These are phyloP conservation scores for Heloderma charlesbogerti DNA, from an alignment of 2,113 vertebrate species.

Conservation along the genomic window DNA sequence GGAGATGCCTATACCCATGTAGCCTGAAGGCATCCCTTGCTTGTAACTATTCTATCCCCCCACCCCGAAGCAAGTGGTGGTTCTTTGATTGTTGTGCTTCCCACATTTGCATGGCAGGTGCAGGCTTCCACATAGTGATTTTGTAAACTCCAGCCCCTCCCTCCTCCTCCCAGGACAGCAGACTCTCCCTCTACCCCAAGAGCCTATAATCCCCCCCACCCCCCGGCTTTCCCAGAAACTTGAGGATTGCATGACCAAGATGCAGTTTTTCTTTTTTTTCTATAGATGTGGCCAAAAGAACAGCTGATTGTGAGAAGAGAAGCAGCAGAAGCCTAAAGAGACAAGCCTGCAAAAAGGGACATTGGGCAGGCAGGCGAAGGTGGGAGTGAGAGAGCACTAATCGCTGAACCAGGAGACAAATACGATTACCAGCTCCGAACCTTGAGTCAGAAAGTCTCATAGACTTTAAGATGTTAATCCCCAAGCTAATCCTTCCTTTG, in stretches of 20 bases:
- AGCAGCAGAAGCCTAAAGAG: slow-evolving; percentile 44
- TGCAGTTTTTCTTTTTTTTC: slow-evolving; percentile 66
- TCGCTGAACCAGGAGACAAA: slow-evolving; percentile 87
- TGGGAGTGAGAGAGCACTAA: slow-evolving; percentile 79
- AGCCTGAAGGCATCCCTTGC: slow-evolving; percentile 26
- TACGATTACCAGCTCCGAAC: slow-evolving; percentile 87
- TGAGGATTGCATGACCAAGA: slow-evolving; percentile 63
- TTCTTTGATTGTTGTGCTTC: slow-evolving; percentile 5
- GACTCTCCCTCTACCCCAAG: background rate
- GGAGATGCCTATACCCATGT: slow-evolving; percentile 22
- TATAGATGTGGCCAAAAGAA: slow-evolving; percentile 76
- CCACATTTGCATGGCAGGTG: slow-evolving; percentile 67
- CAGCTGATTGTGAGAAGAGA: slow-evolving; percentile 68
- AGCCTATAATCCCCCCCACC: background rate
- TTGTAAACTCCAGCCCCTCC: background rate
- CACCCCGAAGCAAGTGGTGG: background rate
- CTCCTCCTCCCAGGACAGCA: background rate
- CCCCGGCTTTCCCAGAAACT: slow-evolving; percentile 70
- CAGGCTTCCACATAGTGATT: slow-evolving; percentile 48
- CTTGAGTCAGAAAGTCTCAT: slow-evolving; percentile 91
- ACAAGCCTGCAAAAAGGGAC: slow-evolving; percentile 84
- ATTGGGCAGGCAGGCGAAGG: slow-evolving; percentile 78
- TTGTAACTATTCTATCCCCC: background rate
- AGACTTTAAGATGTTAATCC: slow-evolving; percentile 91
- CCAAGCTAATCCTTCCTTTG: slow-evolving; percentile 87